A percentile compares a stretch with the other conserved stretches of the same genome.
Evolutionary conservation across 2,113 vertebrate genomes (phyloP).

Genomic region (Mus musculus): GRCm39 chr3:44083001-44083500

Average conservation of each 20-base stretch:
- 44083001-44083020: neutral
- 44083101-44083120: rapidly evolving
- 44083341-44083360: neutral
- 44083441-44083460: neutral
- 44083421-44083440: neutral
- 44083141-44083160: neutral
- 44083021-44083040: neutral
- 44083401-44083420: neutral
- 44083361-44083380: too few species aligned
- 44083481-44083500: neutral
- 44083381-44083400: neutral
- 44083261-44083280: neutral
- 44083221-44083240: neutral
- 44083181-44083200: neutral
- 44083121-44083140: neutral
- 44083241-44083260: too few species aligned
- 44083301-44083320: too few species aligned
- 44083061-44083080: neutral
- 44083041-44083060: neutral
- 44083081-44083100: neutral
- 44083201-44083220: neutral
- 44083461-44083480: neutral
- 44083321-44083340: neutral
- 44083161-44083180: neutral
- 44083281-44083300: neutral